Base-by-base conservation (phyloP, 2,113 vertebrate species). In the Lampris incognitus region DNA sequence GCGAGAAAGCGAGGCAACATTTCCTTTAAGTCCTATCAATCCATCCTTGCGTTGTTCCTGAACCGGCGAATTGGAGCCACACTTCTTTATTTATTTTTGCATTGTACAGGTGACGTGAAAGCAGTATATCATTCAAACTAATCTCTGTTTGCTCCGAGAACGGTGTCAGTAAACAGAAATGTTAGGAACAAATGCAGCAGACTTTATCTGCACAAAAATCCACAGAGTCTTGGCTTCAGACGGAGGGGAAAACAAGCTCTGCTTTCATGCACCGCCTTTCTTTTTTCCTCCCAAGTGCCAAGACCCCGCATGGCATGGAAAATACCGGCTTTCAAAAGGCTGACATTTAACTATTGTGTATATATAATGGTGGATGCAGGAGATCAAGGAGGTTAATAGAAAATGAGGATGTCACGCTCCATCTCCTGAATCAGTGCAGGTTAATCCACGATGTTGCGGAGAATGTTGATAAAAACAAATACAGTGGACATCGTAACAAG, bases 331-430 rank as follows among this genome's bases (percentile, higher is more conserved):
- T 86, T 88, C 85, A 90, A 83, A 91, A 86, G 89, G 85, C 56
- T 93, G 90, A 90, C 91, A 92, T 92, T 94, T 90, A 91, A 82
- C 89, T 79, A 80, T 84, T 87, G 82, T 87, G 82, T 82, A 88
- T 86, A 88, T 89, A 63, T 87, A 85, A 87, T 81, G 78, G 85
- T 80, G 74, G 91, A 90, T 93, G 83, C 80, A 81, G 72, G 80
- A 85, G 82, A 88, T 81, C 85, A 77, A 81, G 86, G 78, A 76
- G 57, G 78, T 88, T 90, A 90, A 90, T 88, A 78, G 86, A 87
- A 92, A 94, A 90, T 86, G 65, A 92, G 67, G 64, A 85, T 85
- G 86, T 90, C 85, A 90, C 65, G 84, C 84, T 86, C 92, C 89
- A 88, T 91, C 91, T 86, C 86, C 76, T 11, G 50, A 91, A 92